Base-by-base conservation (phyloP, 1,140 invertebrate genomes). In the Bombus sylvicola region DNA sequence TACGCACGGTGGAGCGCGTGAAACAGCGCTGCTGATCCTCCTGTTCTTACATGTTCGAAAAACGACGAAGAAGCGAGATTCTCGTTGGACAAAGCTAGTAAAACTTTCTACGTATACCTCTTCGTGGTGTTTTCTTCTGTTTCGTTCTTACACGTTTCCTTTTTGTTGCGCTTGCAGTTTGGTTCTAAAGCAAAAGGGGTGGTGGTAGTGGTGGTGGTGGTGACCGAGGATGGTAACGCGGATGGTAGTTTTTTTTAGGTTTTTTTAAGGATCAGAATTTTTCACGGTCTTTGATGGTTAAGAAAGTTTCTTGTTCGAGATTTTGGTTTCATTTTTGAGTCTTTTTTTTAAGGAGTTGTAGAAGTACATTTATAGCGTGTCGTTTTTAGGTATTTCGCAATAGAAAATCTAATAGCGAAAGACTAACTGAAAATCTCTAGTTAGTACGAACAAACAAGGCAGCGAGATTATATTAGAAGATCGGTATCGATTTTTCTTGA, bases 41-140 rank as follows among this genome's bases (percentile, higher is more conserved):
- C 59, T 66, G 87, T 81, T 41, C 47, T 73, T 77, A 47, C 71
- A 47, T 47, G 66, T 31, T 74, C 73, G 59, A 69, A 47, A 68
- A 53, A 53, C 18, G 6, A 53, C 18, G 47, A 53, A 53, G 18
- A 53, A 53, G 47, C 18, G 1, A 22, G 5, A 53, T 53, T 53
- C 18, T 53, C 47, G 5, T 53, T 8, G 18, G 18, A 53, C 18
- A 22, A 53, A 53, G 47, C 18, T 22, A 22, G 59, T 28, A 62
- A 62, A n/a, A 62, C 28, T 62, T 3, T 25, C 25, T 47, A 62
- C 28, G 10, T n/a, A 62, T 12, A n/a, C 1, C 10, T 62, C 59
- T n/a, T 62, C 12, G 3, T 12, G 59, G 28, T 62, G 12, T 62
- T n/a, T 62, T n/a, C 59, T 28, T 62, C 12, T 62, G 28, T 3